Base-by-base conservation (phyloP, 2,797 vertebrate species). In the Diglossa cyanea region DNA sequence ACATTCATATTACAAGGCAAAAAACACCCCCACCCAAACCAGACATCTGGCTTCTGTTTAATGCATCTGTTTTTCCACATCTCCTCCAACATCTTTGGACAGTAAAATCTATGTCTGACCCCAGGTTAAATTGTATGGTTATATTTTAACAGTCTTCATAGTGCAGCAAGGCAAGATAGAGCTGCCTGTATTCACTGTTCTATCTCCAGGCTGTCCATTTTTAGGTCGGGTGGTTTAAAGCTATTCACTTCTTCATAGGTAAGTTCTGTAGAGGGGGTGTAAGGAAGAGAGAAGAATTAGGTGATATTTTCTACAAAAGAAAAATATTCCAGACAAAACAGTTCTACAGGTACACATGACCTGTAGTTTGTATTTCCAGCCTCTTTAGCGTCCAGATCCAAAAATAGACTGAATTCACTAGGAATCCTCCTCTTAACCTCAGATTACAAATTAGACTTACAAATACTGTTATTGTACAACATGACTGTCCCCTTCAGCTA, bases 241-340 rank as follows among this genome's bases (percentile, higher is more conserved):
- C 98, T 98, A 94, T 97, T 98, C 84, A 99, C 99, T 96, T 99
- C 99, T 96, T 98, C 98, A 65, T 99, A 99, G 45, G 99, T 99
- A 96, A 99, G 98, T 96, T 99, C 99, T 99, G 97, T 44, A 72
- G 20, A 81, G 50, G 40, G 47, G n/a, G 13, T 17, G 8, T 30
- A 53, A 90, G 31, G 42, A 28, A 94, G 42, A 93, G 39, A 91
- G 28, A 81, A 85, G 47, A 86, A 83, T 91, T 86, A 93, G 45
- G 20, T 39, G 15, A 45, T 35, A 66, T 2, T 87, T 33, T 58
- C 47, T 75, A 65, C 19, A 61, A 42, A 92, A 95, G 31, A 60
- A 75, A 93, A 88, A 65, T 20, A 68, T n/a, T 71, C 44, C 74
- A 86, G 55, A 68, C 13, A 58, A 68, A 75, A 62, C 61, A 60